Percentiles rank a stretch among this genome's conserved stretches.
phyloP scores from a whole-genome alignment of 2,113 vertebrate species.

The Nansenia antarctica region DNA sequence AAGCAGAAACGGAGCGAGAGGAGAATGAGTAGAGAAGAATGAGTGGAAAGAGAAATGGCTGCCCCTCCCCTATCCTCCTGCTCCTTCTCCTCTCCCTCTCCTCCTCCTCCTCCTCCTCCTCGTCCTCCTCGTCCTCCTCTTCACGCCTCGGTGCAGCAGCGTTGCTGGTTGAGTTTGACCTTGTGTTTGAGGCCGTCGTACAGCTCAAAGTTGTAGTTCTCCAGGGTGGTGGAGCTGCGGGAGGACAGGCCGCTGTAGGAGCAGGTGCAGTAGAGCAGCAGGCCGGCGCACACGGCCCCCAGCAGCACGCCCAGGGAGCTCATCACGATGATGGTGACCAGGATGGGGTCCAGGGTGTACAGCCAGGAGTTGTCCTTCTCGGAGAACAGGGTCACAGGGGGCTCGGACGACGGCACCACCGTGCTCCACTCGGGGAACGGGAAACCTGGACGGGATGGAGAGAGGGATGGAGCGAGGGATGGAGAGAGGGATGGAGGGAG shows the following conservation, averaged over 20 bases:
- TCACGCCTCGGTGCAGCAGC: conserved; percentile 97
- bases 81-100: background rate
- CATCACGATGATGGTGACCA: conserved; percentile 99
- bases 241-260: conserved; percentile 92
- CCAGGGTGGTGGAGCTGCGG: conserved; percentile 93
- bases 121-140: background rate
- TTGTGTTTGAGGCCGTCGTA: conserved; percentile 99
- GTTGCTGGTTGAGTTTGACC: conserved; percentile 98
- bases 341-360: conserved; percentile 93
- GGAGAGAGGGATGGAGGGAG: background rate
- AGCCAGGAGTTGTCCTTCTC: conserved; percentile 95
- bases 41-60: too few species aligned
- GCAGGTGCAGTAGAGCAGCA: conserved; percentile 97
- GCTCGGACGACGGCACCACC: conserved; percentile 48
- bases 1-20: conserved; percentile 48
- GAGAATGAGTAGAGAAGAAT: conserved; percentile 32
- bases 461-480: background rate
- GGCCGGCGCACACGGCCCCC: conserved; percentile 90
- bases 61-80: conserved; percentile 4
- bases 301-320: conserved; percentile 94
- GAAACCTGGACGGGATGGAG: conserved; percentile 35
- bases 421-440: conserved; percentile 66
- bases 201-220: conserved; percentile 99
- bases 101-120: background rate
- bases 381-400: conserved; percentile 70